Evolutionary conservation across 2,888 invertebrate genomes (phyloP).

Genomic region (Ethmia dodecea): DNA sequence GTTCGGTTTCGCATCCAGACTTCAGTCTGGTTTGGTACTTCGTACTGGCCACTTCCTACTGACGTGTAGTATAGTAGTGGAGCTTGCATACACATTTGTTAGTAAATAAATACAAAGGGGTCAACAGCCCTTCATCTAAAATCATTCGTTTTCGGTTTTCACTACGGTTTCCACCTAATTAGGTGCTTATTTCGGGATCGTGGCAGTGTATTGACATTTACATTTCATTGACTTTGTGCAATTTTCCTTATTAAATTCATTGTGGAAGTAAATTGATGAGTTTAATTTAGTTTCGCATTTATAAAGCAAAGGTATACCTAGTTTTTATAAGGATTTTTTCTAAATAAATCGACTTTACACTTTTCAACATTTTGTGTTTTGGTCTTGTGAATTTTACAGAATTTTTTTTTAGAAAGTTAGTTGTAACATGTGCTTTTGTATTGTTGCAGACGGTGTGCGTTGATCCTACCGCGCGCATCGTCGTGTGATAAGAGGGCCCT

Average conservation of each 20-base stretch:
- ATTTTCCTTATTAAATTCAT: too few species aligned
- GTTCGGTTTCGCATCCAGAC: constrained; percentile 59
- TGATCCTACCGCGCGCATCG: constrained; percentile 68
- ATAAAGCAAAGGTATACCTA: too few species aligned
- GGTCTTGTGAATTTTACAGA: too few species aligned
- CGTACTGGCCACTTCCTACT: constrained; percentile 53
- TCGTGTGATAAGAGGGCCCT: constrained; percentile 75
- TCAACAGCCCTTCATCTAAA: constrained; percentile 41
- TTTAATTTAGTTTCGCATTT: too few species aligned
- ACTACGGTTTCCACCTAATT: constrained; percentile 3
- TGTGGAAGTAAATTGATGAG: too few species aligned
- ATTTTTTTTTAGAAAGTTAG: background rate
- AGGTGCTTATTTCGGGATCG: constrained; percentile 5
- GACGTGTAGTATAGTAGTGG: constrained; percentile 24
- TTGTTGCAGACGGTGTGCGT: constrained; percentile 76
- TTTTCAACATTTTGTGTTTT: too few species aligned
- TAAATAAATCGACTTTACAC: too few species aligned
- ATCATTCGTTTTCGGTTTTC: constrained; percentile 18
- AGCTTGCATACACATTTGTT: constrained; percentile 41
- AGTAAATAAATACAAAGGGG: constrained; percentile 61
- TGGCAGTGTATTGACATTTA: constrained; percentile 7
- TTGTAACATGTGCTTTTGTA: constrained; percentile 24
- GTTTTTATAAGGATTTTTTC: too few species aligned
- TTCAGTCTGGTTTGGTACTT: constrained; percentile 67
- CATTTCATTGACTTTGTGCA: constrained; percentile 1